phyloP scores from a whole-genome alignment of 2,888 invertebrate species.

The Caenorhabditis sp. region DNA sequence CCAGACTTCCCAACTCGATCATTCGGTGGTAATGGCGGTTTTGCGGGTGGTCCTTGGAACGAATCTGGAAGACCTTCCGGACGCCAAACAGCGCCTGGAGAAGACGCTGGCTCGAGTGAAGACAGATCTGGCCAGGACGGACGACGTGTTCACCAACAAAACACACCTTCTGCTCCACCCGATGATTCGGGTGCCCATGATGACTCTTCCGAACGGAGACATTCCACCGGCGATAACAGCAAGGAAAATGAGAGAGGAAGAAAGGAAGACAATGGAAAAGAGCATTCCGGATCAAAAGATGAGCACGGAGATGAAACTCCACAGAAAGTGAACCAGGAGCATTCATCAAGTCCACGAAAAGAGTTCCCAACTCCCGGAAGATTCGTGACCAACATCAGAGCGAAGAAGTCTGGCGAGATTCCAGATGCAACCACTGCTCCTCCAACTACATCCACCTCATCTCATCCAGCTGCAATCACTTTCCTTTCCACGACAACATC shows the following conservation, averaged over 20 bases:
- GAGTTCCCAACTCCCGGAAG: constrained; percentile 62
- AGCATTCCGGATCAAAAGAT: constrained; percentile 16
- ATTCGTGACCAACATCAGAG: constrained; percentile 63
- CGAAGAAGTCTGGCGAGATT: constrained; percentile 61
- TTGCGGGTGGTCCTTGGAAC: constrained; percentile 68
- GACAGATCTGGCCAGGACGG: constrained; percentile 58
- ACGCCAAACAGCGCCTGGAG: constrained; percentile 53
- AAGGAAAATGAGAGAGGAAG: constrained; percentile 57
- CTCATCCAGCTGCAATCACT: constrained; percentile 15
- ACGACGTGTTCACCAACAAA: constrained; percentile 59
- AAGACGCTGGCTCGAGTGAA: constrained; percentile 55
- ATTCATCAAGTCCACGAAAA: constrained; percentile 4
- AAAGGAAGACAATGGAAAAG: constrained; percentile 38
- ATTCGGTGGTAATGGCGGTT: constrained; percentile 69
- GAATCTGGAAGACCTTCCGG: constrained; percentile 64
- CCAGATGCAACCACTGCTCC: constrained; percentile 38
- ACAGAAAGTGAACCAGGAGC: constrained; percentile 17
- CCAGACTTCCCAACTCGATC: constrained; percentile 58
- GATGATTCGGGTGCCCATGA: constrained; percentile 61
- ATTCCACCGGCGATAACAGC: constrained; percentile 54
- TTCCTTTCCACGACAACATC: background rate
- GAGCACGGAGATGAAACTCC: background rate
- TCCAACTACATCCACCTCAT: constrained; percentile 19
- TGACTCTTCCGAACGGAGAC: constrained; percentile 62
- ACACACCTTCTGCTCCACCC: constrained; percentile 63